Conservation (phyloP, 2,113 vertebrate genomes). For the Rhineura floridana region DNA sequence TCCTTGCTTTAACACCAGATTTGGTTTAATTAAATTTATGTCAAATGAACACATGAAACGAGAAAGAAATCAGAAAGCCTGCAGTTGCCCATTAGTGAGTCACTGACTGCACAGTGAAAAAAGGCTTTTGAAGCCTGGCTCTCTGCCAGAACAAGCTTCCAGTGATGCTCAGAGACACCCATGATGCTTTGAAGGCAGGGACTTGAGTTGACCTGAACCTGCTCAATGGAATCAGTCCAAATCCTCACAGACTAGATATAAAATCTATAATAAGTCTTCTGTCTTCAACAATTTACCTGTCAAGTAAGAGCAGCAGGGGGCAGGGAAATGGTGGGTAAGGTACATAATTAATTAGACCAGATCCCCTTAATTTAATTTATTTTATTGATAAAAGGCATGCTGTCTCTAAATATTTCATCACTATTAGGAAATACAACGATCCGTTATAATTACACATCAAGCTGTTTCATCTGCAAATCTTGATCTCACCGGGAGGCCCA, state of each 20-base stretch:
- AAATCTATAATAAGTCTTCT: constrained; percentile 77
- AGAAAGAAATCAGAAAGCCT: constrained; percentile 85
- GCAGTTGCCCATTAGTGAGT: constrained; percentile 86
- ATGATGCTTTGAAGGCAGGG: constrained; percentile 83
- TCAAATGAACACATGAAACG: constrained; percentile 87
- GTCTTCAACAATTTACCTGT: constrained; percentile 77
- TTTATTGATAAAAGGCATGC: constrained; percentile 18
- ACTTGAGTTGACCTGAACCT: constrained; percentile 81
- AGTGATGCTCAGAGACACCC: constrained; percentile 82
- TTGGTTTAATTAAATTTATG: constrained; percentile 89
- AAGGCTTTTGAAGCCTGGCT: constrained; percentile 86
- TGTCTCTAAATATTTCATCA: not conserved
- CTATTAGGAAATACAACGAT: not conserved
- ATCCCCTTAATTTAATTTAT: constrained; percentile 23
- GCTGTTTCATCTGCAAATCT: not conserved
- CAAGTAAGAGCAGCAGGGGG: constrained; percentile 63
- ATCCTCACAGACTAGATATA: constrained; percentile 76
- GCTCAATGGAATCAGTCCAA: constrained; percentile 79
- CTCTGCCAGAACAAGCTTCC: constrained; percentile 82
- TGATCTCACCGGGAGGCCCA: constrained; percentile 17
- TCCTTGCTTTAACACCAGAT: constrained; percentile 83
- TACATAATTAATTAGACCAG: constrained; percentile 65
- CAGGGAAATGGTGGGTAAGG: constrained; percentile 47
- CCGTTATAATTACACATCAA: not conserved
- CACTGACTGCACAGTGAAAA: constrained; percentile 83